A percentile compares a stretch with the other conserved stretches of the same genome.
These are phyloP conservation scores for Dromius quadrimaculatus DNA, from an alignment of 2,888 invertebrate genomes.

Conservation along the genomic window DNA sequence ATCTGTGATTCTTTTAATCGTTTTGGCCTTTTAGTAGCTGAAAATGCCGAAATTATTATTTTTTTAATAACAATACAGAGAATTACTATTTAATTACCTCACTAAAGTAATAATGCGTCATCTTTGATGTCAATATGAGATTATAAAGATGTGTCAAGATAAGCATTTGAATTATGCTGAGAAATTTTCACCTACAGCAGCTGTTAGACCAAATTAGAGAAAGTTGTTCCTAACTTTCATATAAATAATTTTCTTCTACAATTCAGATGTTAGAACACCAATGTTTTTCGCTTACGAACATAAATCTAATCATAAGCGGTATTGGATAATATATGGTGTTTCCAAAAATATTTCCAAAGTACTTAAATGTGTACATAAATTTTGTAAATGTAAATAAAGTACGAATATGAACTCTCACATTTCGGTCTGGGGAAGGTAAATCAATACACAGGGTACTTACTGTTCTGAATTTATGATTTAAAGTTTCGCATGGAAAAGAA, in stretches of 20 bases:
- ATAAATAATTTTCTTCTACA: constrained; percentile 15
- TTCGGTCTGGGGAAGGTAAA: not conserved
- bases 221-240: constrained; percentile 18
- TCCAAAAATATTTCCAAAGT: constrained; percentile 17
- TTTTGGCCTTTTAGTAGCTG: too few species aligned
- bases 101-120: not conserved
- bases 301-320: too few species aligned
- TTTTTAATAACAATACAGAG: constrained; percentile 19
- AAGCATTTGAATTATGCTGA: constrained; percentile 5
- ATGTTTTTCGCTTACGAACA: too few species aligned
- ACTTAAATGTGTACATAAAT: constrained; percentile 6
- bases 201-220: constrained; percentile 4
- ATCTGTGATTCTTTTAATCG: too few species aligned
- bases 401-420: constrained; percentile 1
- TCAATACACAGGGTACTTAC: constrained; percentile 12
- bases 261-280: too few species aligned
- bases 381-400: constrained; percentile 10
- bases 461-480: too few species aligned
- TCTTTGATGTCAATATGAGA: not conserved
- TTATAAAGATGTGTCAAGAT: constrained; percentile 20
- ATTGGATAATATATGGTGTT: too few species aligned
- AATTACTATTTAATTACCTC: constrained; percentile 23
- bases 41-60: too few species aligned
- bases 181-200: constrained; percentile 15
- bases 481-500: too few species aligned